Conservation (phyloP, 2,113 vertebrate genomes). For the Bujurquina vittata region DNA sequence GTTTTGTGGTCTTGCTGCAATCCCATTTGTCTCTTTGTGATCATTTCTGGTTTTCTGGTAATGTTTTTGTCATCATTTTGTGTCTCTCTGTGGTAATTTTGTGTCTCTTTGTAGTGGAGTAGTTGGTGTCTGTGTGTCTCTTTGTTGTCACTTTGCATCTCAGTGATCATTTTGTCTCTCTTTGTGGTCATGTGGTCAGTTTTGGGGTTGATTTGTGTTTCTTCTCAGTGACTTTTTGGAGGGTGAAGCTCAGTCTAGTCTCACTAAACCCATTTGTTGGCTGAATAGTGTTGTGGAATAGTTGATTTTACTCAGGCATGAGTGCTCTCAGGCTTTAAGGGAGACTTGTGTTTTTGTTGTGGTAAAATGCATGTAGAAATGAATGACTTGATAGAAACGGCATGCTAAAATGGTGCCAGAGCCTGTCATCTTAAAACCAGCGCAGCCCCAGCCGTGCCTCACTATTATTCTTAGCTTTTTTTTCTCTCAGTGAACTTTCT, state of each 20-base stretch:
- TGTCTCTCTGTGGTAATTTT: background rate
- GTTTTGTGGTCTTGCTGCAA: background rate
- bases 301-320: constrained; percentile 38
- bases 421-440: constrained; percentile 50
- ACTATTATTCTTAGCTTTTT: constrained; percentile 63
- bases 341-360: constrained; percentile 19
- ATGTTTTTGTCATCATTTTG: background rate
- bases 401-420: constrained; percentile 39
- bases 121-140: background rate
- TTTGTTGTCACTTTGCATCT: background rate
- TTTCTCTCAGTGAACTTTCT: constrained; percentile 37
- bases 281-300: background rate
- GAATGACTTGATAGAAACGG: constrained; percentile 24
- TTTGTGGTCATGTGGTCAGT: background rate
- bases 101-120: background rate
- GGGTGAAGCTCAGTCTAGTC: background rate
- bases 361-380: constrained; percentile 24
- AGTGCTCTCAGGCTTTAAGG: background rate
- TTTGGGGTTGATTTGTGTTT: constrained; percentile 3
- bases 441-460: constrained; percentile 20
- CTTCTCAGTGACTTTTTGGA: constrained; percentile 5
- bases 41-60: background rate
- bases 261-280: background rate
- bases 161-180: background rate
- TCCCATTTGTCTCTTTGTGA: constrained; percentile 1